phyloP scores from a whole-genome alignment of 2,113 vertebrate species.

The Empidonax traillii region DNA sequence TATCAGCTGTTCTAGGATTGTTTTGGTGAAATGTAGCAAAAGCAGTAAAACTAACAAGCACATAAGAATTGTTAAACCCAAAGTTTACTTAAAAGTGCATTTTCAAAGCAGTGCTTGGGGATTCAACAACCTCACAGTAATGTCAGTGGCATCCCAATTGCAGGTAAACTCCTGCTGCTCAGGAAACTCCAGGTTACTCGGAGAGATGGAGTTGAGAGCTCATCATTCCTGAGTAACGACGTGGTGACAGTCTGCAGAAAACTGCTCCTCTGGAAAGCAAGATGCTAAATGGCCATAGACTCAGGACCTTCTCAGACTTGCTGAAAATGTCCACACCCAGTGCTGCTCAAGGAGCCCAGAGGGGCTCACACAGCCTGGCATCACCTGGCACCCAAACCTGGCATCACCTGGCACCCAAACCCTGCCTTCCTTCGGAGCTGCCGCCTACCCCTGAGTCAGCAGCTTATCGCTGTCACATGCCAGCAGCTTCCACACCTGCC shows the following conservation, averaged over 20 bases:
- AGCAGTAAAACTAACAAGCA: background rate
- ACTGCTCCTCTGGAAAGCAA: background rate
- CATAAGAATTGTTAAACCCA: background rate
- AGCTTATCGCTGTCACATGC: background rate
- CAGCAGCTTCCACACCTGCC: background rate
- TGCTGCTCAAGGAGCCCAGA: accelerated
- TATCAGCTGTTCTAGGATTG: background rate
- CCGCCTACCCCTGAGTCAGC: background rate
- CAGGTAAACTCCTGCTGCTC: background rate
- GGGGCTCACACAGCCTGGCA: background rate
- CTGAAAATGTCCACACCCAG: background rate
- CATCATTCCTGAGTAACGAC: background rate
- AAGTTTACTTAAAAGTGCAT: background rate
- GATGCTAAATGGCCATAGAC: background rate
- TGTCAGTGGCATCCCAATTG: background rate
- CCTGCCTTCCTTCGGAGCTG: background rate
- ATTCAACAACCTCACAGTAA: background rate
- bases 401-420: background rate
- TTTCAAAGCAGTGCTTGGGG: background rate
- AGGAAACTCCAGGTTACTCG: background rate
- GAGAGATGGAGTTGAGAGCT: background rate
- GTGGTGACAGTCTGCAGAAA: background rate
- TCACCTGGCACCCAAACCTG: background rate
- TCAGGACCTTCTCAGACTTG: background rate
- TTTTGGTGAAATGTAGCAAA: background rate